Evolutionary conservation across 2,888 invertebrate genomes (phyloP), one percentile per base, ranked within the genome.

Genomic region (Aspidapion aeneum): DNA sequence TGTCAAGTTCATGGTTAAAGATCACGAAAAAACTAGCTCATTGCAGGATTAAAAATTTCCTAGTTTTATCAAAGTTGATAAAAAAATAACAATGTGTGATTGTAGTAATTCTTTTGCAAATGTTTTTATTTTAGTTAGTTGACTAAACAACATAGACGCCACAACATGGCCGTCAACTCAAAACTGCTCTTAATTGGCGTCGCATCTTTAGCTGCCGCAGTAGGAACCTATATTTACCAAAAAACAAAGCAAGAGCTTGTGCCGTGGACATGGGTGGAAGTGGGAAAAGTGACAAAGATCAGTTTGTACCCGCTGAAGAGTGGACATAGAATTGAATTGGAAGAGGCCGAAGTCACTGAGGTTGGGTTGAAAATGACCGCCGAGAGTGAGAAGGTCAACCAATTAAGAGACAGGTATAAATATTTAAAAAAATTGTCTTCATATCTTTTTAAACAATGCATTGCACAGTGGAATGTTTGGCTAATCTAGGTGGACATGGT

Each of bases 231-330:
- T 58, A 63, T 73, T 1, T 73, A 71, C 56, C 62, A 70, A 59
- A 74, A 72, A 60, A 73, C 69, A 56, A 73, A 69, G 62, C 71
- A 72, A 21, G 72, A 71, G 54, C 70, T 69, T 19, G 69, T 77
- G 48, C 77, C 77, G 1, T 72, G 72, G 62, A 67, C 72, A 54
- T 80, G 80, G 80, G 73, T 73, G 52, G 69, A 73, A 60, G 73
- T 79, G 1, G 80, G 78, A 20, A 74, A 69, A 60, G 69, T 79
- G 5, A 73, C 71, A 21, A 73, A 75, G 64, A 61, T 80, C n/a
- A 72, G 73, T 57, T 58, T 80, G 54, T 80, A 78, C 69, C 80
- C 80, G 0, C 63, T 80, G 58, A 80, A 80, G 66, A 80, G 80
- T 68, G 80, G 79, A 5, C 73, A 74, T 57, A 63, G 76, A 52